Conservation (phyloP, 2,797 vertebrate species). For the Scolopax rusticola region DNA sequence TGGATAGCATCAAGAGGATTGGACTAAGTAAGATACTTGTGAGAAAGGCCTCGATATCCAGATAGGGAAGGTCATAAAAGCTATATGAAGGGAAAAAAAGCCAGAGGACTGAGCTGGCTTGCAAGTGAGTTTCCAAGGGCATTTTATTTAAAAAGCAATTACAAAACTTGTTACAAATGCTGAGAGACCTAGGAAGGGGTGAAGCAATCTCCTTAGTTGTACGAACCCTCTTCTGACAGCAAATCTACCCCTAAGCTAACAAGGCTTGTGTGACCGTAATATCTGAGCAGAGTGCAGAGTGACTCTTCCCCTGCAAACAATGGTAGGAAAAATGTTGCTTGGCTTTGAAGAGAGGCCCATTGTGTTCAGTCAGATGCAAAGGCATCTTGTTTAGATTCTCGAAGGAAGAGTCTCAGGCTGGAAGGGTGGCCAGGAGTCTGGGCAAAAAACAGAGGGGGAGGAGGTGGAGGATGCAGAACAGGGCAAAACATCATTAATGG, state of each 20-base stretch:
- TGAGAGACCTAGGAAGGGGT: conserved; percentile 49
- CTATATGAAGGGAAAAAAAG: conserved; percentile 51
- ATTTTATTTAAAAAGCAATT: conserved; percentile 58
- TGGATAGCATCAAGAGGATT: conserved; percentile 61
- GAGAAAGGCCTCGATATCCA: conserved; percentile 52
- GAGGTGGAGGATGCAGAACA: background rate
- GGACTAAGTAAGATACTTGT: conserved; percentile 35
- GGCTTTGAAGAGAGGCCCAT: conserved; percentile 60
- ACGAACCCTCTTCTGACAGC: background rate
- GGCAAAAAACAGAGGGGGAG: conserved; percentile 9
- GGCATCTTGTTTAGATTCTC: conserved; percentile 52
- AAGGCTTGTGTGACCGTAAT: background rate
- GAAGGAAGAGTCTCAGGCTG: conserved; percentile 36
- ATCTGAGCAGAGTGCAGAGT: conserved; percentile 43
- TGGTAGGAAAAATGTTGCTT: conserved; percentile 66
- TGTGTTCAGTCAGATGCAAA: conserved; percentile 64
- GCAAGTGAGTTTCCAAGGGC: conserved; percentile 47
- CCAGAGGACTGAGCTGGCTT: conserved; percentile 57
- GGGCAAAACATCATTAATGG: background rate
- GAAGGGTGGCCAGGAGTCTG: background rate
- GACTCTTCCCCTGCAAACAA: conserved; percentile 63
- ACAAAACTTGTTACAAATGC: conserved; percentile 56
- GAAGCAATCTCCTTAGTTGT: conserved; percentile 48
- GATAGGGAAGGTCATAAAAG: conserved; percentile 70
- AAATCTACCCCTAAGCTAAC: background rate